Conservation (phyloP, 37 sponge, comb jelly and placozoan species). For the Bolinopsis microptera region DNA sequence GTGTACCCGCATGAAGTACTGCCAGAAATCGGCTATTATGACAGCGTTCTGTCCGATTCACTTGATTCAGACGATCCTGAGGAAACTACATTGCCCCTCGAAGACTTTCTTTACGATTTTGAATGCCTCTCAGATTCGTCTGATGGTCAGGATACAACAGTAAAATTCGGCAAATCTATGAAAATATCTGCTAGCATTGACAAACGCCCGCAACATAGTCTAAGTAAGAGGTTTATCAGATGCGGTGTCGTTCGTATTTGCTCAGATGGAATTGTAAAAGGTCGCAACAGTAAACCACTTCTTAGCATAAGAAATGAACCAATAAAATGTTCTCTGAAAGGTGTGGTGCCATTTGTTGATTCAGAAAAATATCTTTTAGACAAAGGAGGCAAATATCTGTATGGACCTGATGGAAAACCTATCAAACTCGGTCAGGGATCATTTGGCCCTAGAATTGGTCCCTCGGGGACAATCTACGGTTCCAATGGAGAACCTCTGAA, state of each 20-base stretch:
- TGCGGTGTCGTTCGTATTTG: not conserved
- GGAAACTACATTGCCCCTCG: not conserved
- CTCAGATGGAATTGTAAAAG: not conserved
- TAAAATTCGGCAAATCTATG: no score
- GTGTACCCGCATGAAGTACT: not conserved
- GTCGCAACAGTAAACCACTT: not conserved
- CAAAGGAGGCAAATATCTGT: not conserved
- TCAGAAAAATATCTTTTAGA: not conserved
- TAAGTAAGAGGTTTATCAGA: slow-evolving; percentile 6
- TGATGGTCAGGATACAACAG: not conserved
- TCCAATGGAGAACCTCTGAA: not conserved
- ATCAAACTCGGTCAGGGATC: not conserved
- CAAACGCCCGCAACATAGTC: no score
- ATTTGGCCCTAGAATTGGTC: not conserved
- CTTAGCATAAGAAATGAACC: not conserved
- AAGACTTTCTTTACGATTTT: not conserved
- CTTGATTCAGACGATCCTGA: not conserved
- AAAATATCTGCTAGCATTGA: no score
- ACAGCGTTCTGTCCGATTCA: not conserved
- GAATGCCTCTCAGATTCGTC: not conserved
- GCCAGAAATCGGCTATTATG: not conserved
- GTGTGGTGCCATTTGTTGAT: not conserved
- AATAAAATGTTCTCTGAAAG: not conserved
- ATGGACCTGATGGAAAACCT: not conserved
- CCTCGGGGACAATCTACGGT: not conserved